Percentiles rank a stretch among this genome's conserved stretches.
phyloP scores from a whole-genome alignment of 2,797 vertebrate genomes.

The Okamejei kenojei region DNA sequence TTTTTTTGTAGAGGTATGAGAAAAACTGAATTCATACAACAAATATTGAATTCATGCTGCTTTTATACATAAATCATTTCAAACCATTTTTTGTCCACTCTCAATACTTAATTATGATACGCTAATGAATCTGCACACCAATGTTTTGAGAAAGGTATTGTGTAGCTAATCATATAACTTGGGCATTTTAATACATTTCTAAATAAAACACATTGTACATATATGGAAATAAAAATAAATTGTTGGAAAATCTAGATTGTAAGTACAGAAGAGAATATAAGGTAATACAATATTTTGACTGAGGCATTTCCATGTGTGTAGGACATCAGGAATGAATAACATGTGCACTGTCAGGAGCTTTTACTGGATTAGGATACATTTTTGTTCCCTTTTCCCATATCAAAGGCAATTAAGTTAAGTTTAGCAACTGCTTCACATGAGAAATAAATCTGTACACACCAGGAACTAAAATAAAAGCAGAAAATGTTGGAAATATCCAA shows the following conservation, averaged over 20 bases:
- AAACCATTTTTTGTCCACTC: not conserved
- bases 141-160: not conserved
- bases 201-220: no score
- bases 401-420: not conserved
- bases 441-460: not conserved
- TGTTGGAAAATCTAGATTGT: not conserved
- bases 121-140: not conserved
- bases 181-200: not conserved
- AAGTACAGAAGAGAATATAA: not conserved
- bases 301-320: not conserved
- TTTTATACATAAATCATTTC: not conserved
- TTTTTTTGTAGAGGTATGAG: not conserved
- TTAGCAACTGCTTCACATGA: not conserved
- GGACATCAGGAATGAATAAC: not conserved
- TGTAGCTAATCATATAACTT: not conserved
- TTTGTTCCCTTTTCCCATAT: not conserved
- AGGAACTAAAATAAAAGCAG: not conserved
- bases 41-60: conserved; percentile 13
- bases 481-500: no score
- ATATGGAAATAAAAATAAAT: no score
- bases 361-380: not conserved
- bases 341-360: not conserved
- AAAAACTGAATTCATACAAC: not conserved
- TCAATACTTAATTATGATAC: not conserved
- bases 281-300: not conserved